A percentile compares a stretch with the other conserved stretches of the same genome.
phyloP scores from a whole-genome alignment of 35 echinoderm and acorn worm species.

The Amphiura filiformis region DNA sequence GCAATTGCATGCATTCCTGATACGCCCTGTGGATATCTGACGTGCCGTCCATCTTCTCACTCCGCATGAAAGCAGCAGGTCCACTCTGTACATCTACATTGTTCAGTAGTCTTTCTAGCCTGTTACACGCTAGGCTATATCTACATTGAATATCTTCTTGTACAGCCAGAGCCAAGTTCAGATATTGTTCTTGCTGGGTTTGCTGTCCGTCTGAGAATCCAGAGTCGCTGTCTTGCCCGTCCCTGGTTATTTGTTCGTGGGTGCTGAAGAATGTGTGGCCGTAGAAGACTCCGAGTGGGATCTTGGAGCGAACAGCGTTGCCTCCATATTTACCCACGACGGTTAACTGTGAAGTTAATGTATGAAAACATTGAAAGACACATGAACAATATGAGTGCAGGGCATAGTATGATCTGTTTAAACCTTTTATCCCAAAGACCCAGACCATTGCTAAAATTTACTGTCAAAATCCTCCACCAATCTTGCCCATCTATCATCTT shows the following conservation, averaged over 20 bases:
- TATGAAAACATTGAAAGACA: background rate
- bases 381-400: no score
- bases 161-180: slow-evolving; percentile 54
- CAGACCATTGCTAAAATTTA: no score
- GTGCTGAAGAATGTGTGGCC: slow-evolving; percentile 60
- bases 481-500: background rate
- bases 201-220: background rate
- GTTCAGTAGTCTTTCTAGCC: slow-evolving; percentile 55
- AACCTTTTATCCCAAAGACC: no score
- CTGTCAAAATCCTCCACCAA: no score
- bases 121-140: slow-evolving; percentile 85
- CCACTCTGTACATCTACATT: background rate
- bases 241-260: slow-evolving; percentile 57
- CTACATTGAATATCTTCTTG: slow-evolving; percentile 91
- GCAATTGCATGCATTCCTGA: slow-evolving; percentile 66
- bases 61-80: background rate
- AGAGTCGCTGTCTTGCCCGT: background rate
- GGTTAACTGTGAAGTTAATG: slow-evolving; percentile 67
- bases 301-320: slow-evolving; percentile 88
- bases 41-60: background rate
- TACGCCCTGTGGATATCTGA: background rate
- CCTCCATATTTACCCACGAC: slow-evolving; percentile 93
- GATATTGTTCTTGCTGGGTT: slow-evolving; percentile 70
- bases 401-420: no score
- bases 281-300: slow-evolving; percentile 90